Base-by-base conservation (phyloP, 2,797 vertebrate genomes). In the Acanthopagrus latus region DNA sequence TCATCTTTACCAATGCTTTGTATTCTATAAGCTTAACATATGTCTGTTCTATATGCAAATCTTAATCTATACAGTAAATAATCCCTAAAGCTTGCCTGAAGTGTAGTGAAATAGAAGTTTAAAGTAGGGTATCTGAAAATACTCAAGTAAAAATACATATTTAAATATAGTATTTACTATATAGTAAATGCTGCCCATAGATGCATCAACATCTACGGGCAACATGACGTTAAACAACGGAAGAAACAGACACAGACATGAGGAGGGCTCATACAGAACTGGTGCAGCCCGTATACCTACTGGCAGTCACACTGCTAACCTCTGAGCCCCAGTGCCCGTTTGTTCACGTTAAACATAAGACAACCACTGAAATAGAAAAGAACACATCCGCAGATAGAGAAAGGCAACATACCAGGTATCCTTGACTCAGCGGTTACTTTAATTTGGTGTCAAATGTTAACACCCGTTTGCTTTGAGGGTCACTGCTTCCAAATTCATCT, bases 391-490 rank as follows among this genome's bases (percentile, higher is more conserved):
- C 21, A 72, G 56, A 62, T 11, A 59, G 41, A 58, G 25, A 72
- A 23, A 69, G 57, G 71, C 48, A 81, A 81, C 55, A 56, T 57
- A 68, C 41, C 27, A 17, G 33, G 44, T 57, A 74, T 23, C 46
- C 23, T 52, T 74, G 77, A 80, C 54, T 77, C 46, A 78, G 67
- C 63, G 25, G 56, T 52, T 73, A 51, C 66, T 81, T 82, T 84
- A 72, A 86, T 86, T 81, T 74, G 71, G 70, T 84, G 65, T 83
- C 57, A 78, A 86, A 87, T 29, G 64, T 65, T 44, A 46, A 57
- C 4, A 16, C 18, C 65, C 3, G 17, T 78, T 89, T 85, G 41
- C 67, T 65, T 90, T 20, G 21, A 56, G 81, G 87, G 86, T 90
- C 84, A 83, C 55, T 70, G 68, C 83, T 66, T 84, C 64, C 64